Conservation (phyloP, 2,888 invertebrate genomes). For the Acanthosoma haemorrhoidale region DNA sequence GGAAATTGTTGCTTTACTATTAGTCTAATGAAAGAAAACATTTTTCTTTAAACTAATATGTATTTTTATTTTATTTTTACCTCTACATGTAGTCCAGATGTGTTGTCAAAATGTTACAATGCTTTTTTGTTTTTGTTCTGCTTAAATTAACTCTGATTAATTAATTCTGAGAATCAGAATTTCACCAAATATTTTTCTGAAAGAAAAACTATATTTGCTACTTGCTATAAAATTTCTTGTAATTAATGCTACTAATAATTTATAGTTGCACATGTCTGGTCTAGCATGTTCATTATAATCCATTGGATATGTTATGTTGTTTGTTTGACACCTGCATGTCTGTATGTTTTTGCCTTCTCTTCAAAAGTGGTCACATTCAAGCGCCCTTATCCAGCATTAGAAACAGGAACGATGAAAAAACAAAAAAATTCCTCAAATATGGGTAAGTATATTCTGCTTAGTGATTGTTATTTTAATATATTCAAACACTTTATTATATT, state of each 20-base stretch:
- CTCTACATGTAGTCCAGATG: constrained; percentile 26
- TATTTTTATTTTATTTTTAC: not conserved
- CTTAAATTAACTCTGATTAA: not conserved
- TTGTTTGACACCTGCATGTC: constrained; percentile 36
- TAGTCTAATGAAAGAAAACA: too few species aligned
- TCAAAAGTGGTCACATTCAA: constrained; percentile 76
- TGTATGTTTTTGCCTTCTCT: constrained; percentile 42
- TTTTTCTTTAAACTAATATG: too few species aligned
- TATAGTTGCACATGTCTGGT: constrained; percentile 24
- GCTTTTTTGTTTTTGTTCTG: constrained; percentile 34
- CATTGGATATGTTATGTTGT: not conserved
- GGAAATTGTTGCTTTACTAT: too few species aligned
- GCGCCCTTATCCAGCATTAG: constrained; percentile 51
- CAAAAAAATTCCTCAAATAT: constrained; percentile 57
- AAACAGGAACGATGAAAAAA: constrained; percentile 39
- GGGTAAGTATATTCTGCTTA: constrained; percentile 60
- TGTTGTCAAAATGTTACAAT: constrained; percentile 25
- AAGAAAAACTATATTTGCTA: not conserved
- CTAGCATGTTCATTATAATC: constrained; percentile 27
- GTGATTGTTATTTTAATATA: too few species aligned
- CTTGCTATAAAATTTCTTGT: not conserved
- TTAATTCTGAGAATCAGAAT: not conserved
- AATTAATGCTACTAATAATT: not conserved
- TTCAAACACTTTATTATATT: too few species aligned
- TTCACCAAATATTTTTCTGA: not conserved